Conservation (phyloP, 2,888 invertebrate species). For the Meloe dianella region DNA sequence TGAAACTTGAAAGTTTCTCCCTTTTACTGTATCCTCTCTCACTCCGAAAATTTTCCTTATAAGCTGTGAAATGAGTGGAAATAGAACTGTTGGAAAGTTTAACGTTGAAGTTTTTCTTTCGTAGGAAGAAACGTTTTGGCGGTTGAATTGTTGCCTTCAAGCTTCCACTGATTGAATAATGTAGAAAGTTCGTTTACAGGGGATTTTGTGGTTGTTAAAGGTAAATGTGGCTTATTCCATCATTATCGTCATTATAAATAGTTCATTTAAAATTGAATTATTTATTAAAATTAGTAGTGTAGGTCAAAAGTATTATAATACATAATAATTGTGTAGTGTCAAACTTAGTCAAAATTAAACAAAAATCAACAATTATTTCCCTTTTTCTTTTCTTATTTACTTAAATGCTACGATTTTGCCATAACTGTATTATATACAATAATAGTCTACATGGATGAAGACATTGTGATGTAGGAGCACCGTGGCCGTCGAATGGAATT, state of each 20-base stretch:
- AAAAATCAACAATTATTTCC: conserved; percentile 35
- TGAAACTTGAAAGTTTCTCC: neutral
- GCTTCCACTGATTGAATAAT: neutral
- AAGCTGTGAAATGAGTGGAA: neutral
- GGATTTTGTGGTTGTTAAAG: neutral
- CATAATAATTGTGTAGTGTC: conserved; percentile 52
- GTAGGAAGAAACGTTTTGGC: neutral
- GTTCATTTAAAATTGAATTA: conserved; percentile 46
- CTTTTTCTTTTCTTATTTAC: conserved; percentile 25
- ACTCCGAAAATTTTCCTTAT: neutral
- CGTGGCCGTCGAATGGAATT: conserved; percentile 33
- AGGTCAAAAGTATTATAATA: conserved; percentile 52
- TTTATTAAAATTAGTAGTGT: conserved; percentile 58
- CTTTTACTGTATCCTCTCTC: neutral
- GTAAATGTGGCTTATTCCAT: neutral
- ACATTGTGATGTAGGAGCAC: conserved; percentile 34
- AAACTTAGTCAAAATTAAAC: conserved; percentile 49
- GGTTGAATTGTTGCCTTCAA: neutral
- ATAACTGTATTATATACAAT: conserved; percentile 58
- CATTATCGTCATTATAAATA: conserved; percentile 7
- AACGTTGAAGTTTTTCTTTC: conserved; percentile 1
- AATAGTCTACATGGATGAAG: conserved; percentile 47
- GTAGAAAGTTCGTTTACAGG: neutral
- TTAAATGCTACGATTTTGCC: conserved; percentile 47
- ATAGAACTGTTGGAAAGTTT: neutral